These are phyloP conservation scores for Hiodon tergisus DNA, from an alignment of 2,113 vertebrate species.

Conservation along the genomic window DNA sequence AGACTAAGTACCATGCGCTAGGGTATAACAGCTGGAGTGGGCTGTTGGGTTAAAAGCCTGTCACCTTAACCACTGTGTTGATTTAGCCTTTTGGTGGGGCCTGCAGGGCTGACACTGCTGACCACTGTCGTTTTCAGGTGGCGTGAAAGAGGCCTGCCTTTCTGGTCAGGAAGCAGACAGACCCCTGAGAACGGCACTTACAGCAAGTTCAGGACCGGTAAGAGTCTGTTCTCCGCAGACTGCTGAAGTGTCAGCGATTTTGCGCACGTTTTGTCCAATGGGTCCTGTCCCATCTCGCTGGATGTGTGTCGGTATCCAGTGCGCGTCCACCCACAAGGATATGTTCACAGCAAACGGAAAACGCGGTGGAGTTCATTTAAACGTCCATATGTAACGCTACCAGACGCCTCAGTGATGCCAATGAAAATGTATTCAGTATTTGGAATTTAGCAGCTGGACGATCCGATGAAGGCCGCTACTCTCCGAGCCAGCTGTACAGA, in stretches of 20 bases:
- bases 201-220: slow-evolving; percentile 78
- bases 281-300: neutral
- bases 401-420: slow-evolving; percentile 9
- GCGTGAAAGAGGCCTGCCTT: slow-evolving; percentile 65
- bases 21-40: no score
- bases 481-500: slow-evolving; percentile 44
- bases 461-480: slow-evolving; percentile 55
- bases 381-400: neutral
- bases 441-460: slow-evolving; percentile 50
- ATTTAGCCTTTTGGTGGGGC: no score
- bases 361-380: neutral
- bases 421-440: slow-evolving; percentile 36
- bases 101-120: no score
- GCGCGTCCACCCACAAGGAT: no score
- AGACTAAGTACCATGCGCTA: no score
- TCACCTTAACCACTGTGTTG: no score
- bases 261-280: no score
- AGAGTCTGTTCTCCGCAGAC: slow-evolving; percentile 16
- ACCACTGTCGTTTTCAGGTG: slow-evolving; percentile 57
- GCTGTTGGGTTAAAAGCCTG: no score
- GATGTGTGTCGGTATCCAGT: no score
- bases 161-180: slow-evolving; percentile 54
- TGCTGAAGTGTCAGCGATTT: neutral
- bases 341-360: no score
- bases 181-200: slow-evolving; percentile 62